phyloP scores from a whole-genome alignment of 2,797 vertebrate species.

The Gymnothorax javanicus region DNA sequence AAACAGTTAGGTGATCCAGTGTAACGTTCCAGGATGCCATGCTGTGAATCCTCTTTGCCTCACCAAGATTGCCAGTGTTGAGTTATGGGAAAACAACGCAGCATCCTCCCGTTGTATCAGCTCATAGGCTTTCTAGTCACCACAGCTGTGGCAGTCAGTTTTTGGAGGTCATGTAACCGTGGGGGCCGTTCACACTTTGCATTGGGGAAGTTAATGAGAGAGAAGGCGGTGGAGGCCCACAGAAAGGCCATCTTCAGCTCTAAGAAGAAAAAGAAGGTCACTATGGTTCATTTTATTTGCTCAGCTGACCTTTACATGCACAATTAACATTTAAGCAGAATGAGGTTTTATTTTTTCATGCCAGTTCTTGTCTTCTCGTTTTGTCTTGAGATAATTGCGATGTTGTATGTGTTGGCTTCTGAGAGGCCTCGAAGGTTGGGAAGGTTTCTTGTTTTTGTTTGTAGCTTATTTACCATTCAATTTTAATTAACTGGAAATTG shows the following conservation, averaged over 20 bases:
- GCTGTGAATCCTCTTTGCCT: neutral
- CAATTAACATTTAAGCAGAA: constrained; percentile 88
- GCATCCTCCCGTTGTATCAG: neutral
- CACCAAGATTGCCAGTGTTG: neutral
- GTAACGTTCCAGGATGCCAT: neutral
- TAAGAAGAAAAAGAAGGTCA: constrained; percentile 55
- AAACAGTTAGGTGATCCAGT: neutral
- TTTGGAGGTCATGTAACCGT: constrained; percentile 38
- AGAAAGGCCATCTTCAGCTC: constrained; percentile 63
- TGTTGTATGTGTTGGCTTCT: constrained; percentile 41
- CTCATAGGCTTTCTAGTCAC: neutral
- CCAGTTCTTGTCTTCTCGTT: constrained; percentile 37
- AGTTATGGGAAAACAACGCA: neutral
- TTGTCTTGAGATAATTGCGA: constrained; percentile 62
- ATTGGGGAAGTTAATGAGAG: constrained; percentile 66
- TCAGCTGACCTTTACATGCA: constrained; percentile 81
- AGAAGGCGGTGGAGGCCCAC: constrained; percentile 55
- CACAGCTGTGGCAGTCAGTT: constrained; percentile 35
- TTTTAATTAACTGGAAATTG: constrained; percentile 19
- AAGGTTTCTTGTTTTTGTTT: constrained; percentile 2
- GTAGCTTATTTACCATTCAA: constrained; percentile 1
- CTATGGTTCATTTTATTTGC: constrained; percentile 74
- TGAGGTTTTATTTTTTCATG: constrained; percentile 62
- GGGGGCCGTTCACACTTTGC: constrained; percentile 55
- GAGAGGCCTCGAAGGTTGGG: neutral